Evolutionary conservation across 2,888 invertebrate genomes (phyloP), one percentile per base, ranked within the genome.

Genomic region (Carcina quercana): DNA sequence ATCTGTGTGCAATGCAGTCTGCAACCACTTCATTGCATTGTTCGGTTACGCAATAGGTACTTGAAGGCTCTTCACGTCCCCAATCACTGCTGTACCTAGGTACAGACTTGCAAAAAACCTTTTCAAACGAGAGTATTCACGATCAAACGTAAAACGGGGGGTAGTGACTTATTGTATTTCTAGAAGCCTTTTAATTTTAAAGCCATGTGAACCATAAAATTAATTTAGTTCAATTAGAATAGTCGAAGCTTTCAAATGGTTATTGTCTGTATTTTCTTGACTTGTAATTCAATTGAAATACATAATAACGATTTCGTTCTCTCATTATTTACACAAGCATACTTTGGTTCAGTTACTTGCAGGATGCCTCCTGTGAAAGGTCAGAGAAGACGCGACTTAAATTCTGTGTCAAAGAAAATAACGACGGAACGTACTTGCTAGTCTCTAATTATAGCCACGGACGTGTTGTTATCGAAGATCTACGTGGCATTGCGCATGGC

Each of bases 1-100:
- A 35, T 34, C 40, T 35, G 35, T 46, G 44, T 44, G 50, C 45
- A 57, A 59, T 62, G 59, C 52, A 54, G 60, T 60, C 57, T 59
- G 53, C 55, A 53, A 59, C 56, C 60, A 69, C 70, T 68, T 59
- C 62, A 72, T 67, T 58, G 54, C 68, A 76, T 80, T 80, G 76
- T 80, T 72, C 70, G 54, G 60, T 64, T 61, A 59, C 47, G 69
- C 66, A 69, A 67, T 63, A 51, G 61, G 50, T 45, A 50, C 59
- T 69, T 50, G 47, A 76, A 70, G 53, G 62, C 62, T 44, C 74
- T 78, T 50, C 48, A 57, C 57, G 57, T 53, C 58, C 61, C 61
- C 68, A 66, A 72, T 75, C 69, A 65, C 57, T 58, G 60, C 50
- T 57, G 30, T 34, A 45, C 49, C 59, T 27, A 25, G 14, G 11